Evolutionary conservation across 2,888 invertebrate species (phyloP).

Genomic region (Agrochola circellaris): DNA sequence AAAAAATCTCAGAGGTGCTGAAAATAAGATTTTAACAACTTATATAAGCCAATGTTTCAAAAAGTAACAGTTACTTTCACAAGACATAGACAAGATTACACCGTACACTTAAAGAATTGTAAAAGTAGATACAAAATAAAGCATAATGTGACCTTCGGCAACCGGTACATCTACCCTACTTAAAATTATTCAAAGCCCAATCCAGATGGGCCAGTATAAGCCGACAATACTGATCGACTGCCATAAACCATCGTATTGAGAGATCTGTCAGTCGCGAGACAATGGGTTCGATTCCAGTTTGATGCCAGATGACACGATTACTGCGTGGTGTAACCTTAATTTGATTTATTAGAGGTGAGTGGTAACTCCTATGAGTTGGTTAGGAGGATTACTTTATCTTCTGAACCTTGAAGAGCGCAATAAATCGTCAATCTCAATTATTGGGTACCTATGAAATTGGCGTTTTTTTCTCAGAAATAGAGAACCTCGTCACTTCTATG

Average conservation of each 20-base stretch:
- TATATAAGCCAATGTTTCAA: too few species aligned
- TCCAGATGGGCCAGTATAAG: constrained; percentile 82
- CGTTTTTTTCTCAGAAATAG: too few species aligned
- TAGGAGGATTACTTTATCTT: constrained; percentile 1
- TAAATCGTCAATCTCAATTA: too few species aligned
- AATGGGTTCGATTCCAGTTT: constrained; percentile 84
- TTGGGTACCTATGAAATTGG: too few species aligned
- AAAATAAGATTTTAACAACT: too few species aligned
- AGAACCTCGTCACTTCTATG: too few species aligned
- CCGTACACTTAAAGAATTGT: background rate
- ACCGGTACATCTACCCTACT: constrained; percentile 68
- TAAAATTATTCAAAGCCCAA: constrained; percentile 76
- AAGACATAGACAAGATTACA: too few species aligned
- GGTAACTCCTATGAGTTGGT: constrained; percentile 16
- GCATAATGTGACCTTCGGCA: background rate
- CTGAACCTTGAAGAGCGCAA: too few species aligned
- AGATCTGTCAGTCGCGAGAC: constrained; percentile 86
- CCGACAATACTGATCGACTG: constrained; percentile 89
- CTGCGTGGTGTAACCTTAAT: constrained; percentile 59
- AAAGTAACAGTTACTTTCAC: too few species aligned
- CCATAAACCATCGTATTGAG: constrained; percentile 88
- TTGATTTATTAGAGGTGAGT: constrained; percentile 57
- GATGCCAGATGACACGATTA: constrained; percentile 81
- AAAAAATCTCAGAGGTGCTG: too few species aligned
- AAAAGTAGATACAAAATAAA: too few species aligned